Percentiles rank a stretch among this genome's conserved stretches.
These are phyloP conservation scores for Thomomys bottae DNA, from an alignment of 2,113 vertebrate species.

Conservation along the genomic window DNA sequence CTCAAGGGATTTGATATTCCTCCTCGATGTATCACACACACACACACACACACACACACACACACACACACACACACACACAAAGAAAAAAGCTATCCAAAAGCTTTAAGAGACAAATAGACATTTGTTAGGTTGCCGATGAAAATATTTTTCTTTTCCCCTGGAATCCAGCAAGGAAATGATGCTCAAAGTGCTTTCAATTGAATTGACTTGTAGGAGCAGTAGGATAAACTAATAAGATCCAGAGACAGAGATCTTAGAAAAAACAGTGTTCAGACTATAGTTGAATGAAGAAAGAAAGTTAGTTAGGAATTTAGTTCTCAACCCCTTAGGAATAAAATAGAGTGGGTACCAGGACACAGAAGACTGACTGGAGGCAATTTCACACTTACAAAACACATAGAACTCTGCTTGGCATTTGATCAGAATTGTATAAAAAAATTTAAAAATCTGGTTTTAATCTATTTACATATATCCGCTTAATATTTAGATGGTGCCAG, in stretches of 20 bases:
- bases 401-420: not conserved
- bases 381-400: not conserved
- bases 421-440: not conserved
- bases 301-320: not conserved
- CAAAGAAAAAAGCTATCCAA: not conserved
- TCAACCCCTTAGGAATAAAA: not conserved
- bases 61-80: too few species aligned
- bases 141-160: constrained; percentile 31
- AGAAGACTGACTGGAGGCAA: not conserved
- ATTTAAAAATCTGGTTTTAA: not conserved
- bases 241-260: too few species aligned
- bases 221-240: not conserved
- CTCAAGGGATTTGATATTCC: constrained; percentile 48
- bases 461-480: not conserved
- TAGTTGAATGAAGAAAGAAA: not conserved
- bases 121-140: constrained; percentile 11
- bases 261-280: not conserved
- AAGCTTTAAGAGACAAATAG: constrained; percentile 41
- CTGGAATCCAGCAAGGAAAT: not conserved
- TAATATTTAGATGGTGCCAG: not conserved
- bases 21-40: not conserved
- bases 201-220: not conserved
- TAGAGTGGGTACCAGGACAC: not conserved
- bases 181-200: not conserved
- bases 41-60: too few species aligned